Evolutionary conservation across 2,888 invertebrate species (phyloP), one percentile per base, ranked within the genome.

Genomic region (Folsomia manolachei): DNA sequence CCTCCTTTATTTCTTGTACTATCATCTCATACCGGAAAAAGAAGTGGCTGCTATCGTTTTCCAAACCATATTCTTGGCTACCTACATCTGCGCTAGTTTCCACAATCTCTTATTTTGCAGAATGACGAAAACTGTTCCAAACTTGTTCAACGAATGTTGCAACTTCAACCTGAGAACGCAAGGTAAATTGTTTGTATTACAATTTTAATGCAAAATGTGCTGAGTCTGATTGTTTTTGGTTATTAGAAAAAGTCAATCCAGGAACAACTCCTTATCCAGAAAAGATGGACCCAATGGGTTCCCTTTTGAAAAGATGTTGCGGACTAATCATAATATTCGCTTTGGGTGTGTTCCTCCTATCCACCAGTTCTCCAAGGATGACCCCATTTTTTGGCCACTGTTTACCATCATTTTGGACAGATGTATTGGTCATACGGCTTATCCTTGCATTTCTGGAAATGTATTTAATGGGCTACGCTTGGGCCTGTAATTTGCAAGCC

Each of bases 341-440:
- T 1, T 60, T 65, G n/a, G 24, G 63, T 24, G 53, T 64, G 14
- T 63, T 63, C 39, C 2, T 70, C 0, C 56, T 70, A 18, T 64
- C 64, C 27, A n/a, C 64, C 21, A 39, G 24, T 1, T 1, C 21
- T 27, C 70, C 70, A 1, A 21, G 27, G 9, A 19, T 56, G 7
- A 24, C 64, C 11, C 65, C 65, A 25, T 70, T 70, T 24, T 70
- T 70, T 23, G 70, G 64, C 9, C 60, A 64, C n/a, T 70, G 64
- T 24, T 9, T 25, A 7, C 9, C n/a, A 1, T n/a, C 14, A 14
- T 9, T 9, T 4, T 39, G 39, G 39, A 39, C 39, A 21, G 14
- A 19, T 52, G 23, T 0, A n/a, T 1, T 25, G n/a, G 2, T 24
- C 26, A 1, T 56, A 18, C 64, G 60, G 1, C 14, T 70, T 11